Percentiles rank a stretch among this genome's conserved stretches.
These are phyloP conservation scores for Dicaeum eximium DNA, from an alignment of 2,113 vertebrate genomes.

Conservation along the genomic window DNA sequence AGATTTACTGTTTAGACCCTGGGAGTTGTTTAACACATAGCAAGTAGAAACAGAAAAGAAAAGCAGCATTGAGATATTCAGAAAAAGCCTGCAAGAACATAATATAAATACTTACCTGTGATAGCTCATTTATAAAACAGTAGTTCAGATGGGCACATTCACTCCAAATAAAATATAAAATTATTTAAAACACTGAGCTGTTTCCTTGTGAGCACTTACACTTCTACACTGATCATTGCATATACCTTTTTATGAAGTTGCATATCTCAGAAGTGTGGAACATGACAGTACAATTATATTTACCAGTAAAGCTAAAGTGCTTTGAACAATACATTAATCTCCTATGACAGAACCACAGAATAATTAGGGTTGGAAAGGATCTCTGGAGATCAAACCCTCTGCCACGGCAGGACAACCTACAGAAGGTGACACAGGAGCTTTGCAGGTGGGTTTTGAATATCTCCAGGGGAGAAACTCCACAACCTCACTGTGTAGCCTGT, in stretches of 20 bases:
- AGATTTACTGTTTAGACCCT: not conserved
- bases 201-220: not conserved
- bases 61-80: not conserved
- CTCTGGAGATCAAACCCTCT: not conserved
- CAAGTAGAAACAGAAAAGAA: not conserved
- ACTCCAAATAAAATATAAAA: not conserved
- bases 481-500: not conserved
- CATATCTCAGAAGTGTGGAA: not conserved
- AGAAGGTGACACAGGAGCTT: not conserved
- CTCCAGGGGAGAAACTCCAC: not conserved
- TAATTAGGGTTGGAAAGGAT: not conserved
- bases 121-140: not conserved
- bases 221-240: not conserved
- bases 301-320: not conserved
- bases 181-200: not conserved
- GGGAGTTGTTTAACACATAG: not conserved
- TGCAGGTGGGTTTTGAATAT: not conserved
- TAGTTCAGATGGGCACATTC: not conserved
- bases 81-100: not conserved
- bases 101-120: not conserved
- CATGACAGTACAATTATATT: not conserved
- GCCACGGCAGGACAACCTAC: fast-evolving
- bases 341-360: not conserved
- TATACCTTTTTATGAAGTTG: not conserved
- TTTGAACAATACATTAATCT: not conserved